phyloP scores from a whole-genome alignment of 1,140 invertebrate genomes.

The Neuroterus valhalla region DNA sequence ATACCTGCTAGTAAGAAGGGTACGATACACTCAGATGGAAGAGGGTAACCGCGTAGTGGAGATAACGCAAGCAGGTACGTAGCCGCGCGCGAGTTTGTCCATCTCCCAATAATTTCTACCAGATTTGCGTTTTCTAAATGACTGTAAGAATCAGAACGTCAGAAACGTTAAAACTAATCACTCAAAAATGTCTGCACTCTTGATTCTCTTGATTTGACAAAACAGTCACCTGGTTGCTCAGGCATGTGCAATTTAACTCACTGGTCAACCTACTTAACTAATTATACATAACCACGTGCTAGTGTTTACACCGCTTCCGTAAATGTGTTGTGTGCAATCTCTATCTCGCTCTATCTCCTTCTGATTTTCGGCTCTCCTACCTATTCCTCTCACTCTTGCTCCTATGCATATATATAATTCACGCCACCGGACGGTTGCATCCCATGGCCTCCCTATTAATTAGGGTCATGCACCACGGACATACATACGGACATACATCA shows the following conservation, averaged over 20 bases:
- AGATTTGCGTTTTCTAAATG: too few relatives aligned
- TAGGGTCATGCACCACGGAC: conserved; percentile 71
- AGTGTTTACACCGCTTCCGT: conserved; percentile 49
- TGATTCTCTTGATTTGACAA: conserved; percentile 38
- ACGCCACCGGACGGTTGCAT: conserved; percentile 69
- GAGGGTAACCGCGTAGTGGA: too few relatives aligned
- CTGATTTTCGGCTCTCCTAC: conserved; percentile 26
- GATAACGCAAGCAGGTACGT: too few relatives aligned
- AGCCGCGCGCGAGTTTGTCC: too few relatives aligned
- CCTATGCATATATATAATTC: conserved; percentile 63
- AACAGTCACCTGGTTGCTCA: conserved; percentile 29
- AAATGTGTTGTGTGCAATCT: conserved; percentile 31
- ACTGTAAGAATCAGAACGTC: background rate
- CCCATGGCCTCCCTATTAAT: conserved; percentile 72
- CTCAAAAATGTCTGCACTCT: conserved; percentile 29
- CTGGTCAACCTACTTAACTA: conserved; percentile 48
- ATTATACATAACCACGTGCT: conserved; percentile 49
- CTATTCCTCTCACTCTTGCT: conserved; percentile 38
- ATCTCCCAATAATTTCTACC: too few relatives aligned
- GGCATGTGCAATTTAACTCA: conserved; percentile 38
- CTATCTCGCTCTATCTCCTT: conserved; percentile 29
- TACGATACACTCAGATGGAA: too few relatives aligned
- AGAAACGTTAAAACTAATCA: background rate
- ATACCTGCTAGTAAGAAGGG: too few relatives aligned
- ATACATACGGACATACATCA: conserved; percentile 71